Conservation (phyloP, 2,113 vertebrate species). For the Oriolus oriolus region DNA sequence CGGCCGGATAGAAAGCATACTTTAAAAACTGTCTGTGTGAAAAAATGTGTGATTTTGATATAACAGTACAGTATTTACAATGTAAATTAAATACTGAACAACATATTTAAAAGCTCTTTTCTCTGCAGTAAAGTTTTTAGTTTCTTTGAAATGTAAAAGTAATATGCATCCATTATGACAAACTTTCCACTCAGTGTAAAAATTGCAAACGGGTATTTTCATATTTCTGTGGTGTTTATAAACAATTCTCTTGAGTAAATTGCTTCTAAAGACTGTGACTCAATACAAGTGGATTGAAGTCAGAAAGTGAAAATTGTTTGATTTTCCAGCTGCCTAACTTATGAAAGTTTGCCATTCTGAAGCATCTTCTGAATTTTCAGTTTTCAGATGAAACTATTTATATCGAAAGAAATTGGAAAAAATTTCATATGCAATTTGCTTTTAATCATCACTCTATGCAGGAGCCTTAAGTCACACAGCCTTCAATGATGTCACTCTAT, state of each 20-base stretch:
- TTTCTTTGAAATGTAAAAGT: background rate
- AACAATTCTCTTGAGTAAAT: background rate
- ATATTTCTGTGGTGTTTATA: background rate
- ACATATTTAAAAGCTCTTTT: background rate
- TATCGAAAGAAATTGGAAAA: background rate
- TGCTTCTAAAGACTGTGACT: background rate
- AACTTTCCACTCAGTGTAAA: background rate
- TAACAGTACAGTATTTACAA: background rate
- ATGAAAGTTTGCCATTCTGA: background rate
- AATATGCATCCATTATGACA: background rate
- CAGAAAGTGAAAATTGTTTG: background rate
- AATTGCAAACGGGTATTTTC: rapidly evolving
- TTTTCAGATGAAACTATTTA: background rate
- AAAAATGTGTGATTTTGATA: background rate
- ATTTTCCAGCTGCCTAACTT: background rate
- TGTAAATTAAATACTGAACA: background rate
- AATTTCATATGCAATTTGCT: background rate
- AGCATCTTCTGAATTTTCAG: background rate
- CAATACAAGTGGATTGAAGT: background rate
- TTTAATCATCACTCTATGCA: background rate
- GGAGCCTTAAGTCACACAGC: background rate
- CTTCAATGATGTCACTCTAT: rapidly evolving
- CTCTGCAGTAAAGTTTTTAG: background rate
- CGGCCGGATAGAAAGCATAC: background rate
- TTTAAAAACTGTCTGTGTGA: background rate